These are phyloP conservation scores for Melanotaenia maccullochi DNA, from an alignment of 2,797 vertebrate genomes.

Conservation along the genomic window DNA sequence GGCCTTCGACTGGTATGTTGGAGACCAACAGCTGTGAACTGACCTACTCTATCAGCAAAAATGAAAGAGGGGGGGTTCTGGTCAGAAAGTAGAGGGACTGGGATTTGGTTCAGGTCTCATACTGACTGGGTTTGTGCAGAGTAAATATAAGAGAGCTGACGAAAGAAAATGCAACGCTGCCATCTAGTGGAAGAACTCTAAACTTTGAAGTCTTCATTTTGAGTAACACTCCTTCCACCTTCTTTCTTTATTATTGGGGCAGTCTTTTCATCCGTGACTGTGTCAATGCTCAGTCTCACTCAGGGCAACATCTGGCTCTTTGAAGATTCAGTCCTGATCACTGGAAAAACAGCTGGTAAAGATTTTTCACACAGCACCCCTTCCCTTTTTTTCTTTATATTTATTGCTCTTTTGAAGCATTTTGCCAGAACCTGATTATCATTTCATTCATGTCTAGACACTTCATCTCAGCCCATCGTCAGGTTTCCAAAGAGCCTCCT, in stretches of 20 bases:
- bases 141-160: neutral
- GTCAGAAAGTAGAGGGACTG: neutral
- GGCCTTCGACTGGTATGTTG: neutral
- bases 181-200: slow-evolving; percentile 49
- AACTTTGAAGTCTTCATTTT: neutral
- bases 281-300: slow-evolving; percentile 86
- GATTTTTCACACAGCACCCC: neutral
- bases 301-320: slow-evolving; percentile 94
- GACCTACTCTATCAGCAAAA: neutral
- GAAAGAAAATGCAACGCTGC: slow-evolving; percentile 2
- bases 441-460: slow-evolving; percentile 76
- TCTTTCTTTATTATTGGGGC: slow-evolving; percentile 24
- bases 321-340: slow-evolving; percentile 90
- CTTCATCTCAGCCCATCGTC: slow-evolving; percentile 82
- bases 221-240: neutral
- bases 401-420: neutral
- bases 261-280: slow-evolving; percentile 92
- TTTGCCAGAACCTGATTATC: neutral
- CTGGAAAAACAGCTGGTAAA: slow-evolving; percentile 88
- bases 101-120: neutral
- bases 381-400: neutral
- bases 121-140: neutral
- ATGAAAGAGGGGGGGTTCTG: neutral
- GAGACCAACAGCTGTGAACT: neutral
- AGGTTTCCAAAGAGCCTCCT: slow-evolving; percentile 89